Evolutionary conservation across 2,797 vertebrate genomes (phyloP).

Genomic region (Lutjanus campechanus): DNA sequence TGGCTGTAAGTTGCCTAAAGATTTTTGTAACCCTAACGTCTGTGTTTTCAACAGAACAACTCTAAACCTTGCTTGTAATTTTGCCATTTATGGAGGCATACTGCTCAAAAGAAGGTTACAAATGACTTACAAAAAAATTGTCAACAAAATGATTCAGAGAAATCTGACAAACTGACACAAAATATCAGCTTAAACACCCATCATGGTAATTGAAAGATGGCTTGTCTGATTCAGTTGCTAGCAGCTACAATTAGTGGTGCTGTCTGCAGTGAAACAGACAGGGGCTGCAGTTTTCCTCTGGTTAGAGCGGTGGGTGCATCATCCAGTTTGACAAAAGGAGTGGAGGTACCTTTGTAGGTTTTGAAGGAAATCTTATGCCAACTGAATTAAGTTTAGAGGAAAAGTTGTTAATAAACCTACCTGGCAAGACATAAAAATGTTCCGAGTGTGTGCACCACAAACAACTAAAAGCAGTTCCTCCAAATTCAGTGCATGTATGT

Average conservation of each 20-base stretch:
- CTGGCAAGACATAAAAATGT: not conserved
- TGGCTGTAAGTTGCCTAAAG: constrained; percentile 11
- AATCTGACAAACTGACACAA: not conserved
- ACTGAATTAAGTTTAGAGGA: not conserved
- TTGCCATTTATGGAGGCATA: not conserved
- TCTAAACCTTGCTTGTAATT: not conserved
- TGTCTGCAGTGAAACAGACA: not conserved
- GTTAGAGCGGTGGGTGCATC: not conserved
- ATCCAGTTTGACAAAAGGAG: not conserved
- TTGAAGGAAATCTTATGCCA: too few species aligned
- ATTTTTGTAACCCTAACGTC: not conserved
- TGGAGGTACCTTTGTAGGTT: not conserved
- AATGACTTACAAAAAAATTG: not conserved
- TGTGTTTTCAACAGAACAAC: not conserved
- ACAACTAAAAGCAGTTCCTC: too few species aligned
- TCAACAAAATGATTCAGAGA: not conserved
- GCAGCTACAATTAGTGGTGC: not conserved
- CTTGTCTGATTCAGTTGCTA: not conserved
- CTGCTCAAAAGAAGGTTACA: not conserved
- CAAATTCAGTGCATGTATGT: too few species aligned
- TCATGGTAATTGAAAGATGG: not conserved
- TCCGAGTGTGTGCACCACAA: too few species aligned
- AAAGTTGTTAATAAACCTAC: not conserved
- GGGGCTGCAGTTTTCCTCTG: not conserved
- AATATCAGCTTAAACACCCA: constrained; percentile 2